Percentiles rank a stretch among this genome's conserved stretches.
These are phyloP conservation scores for Nesidiocoris tenuis DNA, from an alignment of 2,888 invertebrate genomes.

Conservation along the genomic window DNA sequence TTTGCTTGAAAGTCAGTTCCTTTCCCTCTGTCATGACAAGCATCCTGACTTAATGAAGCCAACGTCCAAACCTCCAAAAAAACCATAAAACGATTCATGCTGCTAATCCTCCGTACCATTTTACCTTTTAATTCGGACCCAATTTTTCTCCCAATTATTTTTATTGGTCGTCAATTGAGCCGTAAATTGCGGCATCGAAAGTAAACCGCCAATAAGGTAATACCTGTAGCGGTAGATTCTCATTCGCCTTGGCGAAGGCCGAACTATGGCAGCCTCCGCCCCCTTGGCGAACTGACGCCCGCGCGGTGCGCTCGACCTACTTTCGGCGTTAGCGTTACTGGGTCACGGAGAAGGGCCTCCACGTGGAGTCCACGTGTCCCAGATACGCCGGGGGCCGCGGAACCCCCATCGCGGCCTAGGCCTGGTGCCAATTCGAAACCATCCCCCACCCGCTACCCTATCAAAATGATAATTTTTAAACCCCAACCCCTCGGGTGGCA, in stretches of 20 bases:
- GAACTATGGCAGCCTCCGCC: slow-evolving; percentile 14
- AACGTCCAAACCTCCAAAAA: too few species aligned
- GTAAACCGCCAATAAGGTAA: too few species aligned
- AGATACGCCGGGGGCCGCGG: slow-evolving; percentile 3
- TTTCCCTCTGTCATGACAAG: too few species aligned
- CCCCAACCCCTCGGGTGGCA: background rate
- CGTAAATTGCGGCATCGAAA: too few species aligned
- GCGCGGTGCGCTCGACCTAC: slow-evolving; percentile 21
- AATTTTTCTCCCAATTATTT: too few species aligned
- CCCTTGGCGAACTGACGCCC: background rate
- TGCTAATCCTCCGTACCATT: too few species aligned
- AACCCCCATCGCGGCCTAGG: background rate
- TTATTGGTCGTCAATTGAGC: too few species aligned
- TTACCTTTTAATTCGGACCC: too few species aligned
- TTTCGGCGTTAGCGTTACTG: background rate
- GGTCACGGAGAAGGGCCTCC: slow-evolving; percentile 23
- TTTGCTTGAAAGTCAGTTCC: too few species aligned
- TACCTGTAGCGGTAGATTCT: background rate
- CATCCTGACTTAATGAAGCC: too few species aligned
- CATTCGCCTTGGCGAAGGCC: slow-evolving; percentile 17
- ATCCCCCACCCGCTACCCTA: background rate
- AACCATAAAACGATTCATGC: too few species aligned
- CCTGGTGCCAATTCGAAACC: slow-evolving; percentile 24
- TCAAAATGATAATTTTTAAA: background rate
- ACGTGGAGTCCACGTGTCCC: slow-evolving; percentile 41